These are phyloP conservation scores for Trematocara macrostoma DNA, from an alignment of 2,113 vertebrate genomes.

Conservation along the genomic window DNA sequence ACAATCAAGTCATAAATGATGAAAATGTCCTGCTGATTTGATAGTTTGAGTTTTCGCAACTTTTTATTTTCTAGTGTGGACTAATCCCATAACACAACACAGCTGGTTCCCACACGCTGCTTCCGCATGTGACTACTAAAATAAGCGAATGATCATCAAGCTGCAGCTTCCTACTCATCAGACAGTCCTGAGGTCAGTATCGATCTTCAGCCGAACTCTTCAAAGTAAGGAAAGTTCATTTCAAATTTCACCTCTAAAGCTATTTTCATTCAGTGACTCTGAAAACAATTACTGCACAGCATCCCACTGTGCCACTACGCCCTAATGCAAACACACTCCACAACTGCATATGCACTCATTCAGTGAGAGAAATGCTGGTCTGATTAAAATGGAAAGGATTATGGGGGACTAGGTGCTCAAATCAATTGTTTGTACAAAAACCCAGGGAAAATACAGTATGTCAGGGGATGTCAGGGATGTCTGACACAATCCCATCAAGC, in stretches of 20 bases:
- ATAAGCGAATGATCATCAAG: neutral
- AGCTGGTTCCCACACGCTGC: neutral
- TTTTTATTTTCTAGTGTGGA: neutral
- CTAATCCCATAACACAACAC: neutral
- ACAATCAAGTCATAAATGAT: neutral
- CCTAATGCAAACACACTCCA: conserved; percentile 8
- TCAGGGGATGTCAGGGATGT: conserved; percentile 6
- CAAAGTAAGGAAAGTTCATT: neutral
- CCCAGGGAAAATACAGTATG: conserved; percentile 38
- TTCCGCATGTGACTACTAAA: neutral
- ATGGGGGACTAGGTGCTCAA: conserved; percentile 42
- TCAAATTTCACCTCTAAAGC: neutral
- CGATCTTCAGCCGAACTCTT: neutral
- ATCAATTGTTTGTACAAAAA: conserved; percentile 55
- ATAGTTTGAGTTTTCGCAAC: neutral
- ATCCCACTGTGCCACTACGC: neutral
- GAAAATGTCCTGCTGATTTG: neutral
- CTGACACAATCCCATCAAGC: conserved; percentile 19
- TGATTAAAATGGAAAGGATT: conserved; percentile 67
- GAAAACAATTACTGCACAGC: neutral
- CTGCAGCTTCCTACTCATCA: neutral
- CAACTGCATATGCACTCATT: conserved; percentile 8
- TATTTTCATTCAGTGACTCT: neutral
- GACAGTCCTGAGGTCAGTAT: neutral
- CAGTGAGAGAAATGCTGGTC: conserved; percentile 44